Evolutionary conservation across 2,888 invertebrate species (phyloP).

Genomic region (Oscheius sp.): DNA sequence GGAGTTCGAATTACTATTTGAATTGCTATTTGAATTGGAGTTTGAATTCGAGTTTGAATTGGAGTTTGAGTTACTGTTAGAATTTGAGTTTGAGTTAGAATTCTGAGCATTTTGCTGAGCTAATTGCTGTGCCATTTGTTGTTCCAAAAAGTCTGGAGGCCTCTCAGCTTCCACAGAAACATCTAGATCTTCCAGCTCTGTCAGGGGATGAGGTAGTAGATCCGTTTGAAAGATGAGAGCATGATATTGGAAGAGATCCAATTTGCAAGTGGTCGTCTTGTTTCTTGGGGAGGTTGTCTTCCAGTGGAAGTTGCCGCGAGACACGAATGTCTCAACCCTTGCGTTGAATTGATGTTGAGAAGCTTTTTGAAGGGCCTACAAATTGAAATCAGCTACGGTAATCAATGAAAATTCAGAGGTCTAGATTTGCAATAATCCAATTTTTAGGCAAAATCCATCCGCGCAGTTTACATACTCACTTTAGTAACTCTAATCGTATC

Average conservation of each 20-base stretch:
- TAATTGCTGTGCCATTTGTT: background rate
- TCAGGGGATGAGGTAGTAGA: too few species aligned
- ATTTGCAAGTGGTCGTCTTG: background rate
- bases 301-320: constrained; percentile 11
- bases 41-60: background rate
- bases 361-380: constrained; percentile 4
- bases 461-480: too few species aligned
- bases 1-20: too few species aligned
- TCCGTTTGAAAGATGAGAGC: constrained; percentile 5
- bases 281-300: background rate
- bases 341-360: background rate
- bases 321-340: background rate
- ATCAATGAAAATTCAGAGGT: background rate
- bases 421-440: too few species aligned
- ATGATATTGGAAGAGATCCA: constrained; percentile 13
- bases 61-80: background rate
- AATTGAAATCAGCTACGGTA: too few species aligned
- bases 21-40: background rate
- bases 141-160: background rate
- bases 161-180: background rate
- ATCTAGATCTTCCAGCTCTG: too few species aligned
- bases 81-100: background rate
- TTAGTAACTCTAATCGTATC: constrained; percentile 10
- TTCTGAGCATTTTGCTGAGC: background rate
- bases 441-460: too few species aligned